phyloP scores from a whole-genome alignment of 2,113 vertebrate genomes.

The Neolamprologus variostigma region DNA sequence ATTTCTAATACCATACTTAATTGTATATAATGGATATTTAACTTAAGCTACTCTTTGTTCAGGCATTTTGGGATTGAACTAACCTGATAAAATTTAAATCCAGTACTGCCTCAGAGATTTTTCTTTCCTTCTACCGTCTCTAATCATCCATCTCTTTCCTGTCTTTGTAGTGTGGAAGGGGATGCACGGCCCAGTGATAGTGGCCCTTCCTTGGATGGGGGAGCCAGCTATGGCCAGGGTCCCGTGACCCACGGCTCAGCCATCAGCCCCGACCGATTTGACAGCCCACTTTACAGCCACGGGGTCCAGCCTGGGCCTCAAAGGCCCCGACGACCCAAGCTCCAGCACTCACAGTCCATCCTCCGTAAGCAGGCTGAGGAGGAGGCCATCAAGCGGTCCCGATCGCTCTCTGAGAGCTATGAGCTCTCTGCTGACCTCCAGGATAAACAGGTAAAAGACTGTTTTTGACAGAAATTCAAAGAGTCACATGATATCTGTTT shows the following conservation, averaged over 20 bases:
- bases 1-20: background rate
- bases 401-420: constrained; percentile 97
- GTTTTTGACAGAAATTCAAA: background rate
- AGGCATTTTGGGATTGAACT: background rate
- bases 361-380: constrained; percentile 96
- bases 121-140: background rate
- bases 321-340: constrained; percentile 84
- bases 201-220: constrained; percentile 81
- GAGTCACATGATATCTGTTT: background rate
- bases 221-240: constrained; percentile 78
- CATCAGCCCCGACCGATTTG: constrained; percentile 87
- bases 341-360: constrained; percentile 94
- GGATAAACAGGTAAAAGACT: constrained; percentile 90
- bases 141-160: background rate
- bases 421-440: constrained; percentile 98
- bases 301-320: constrained; percentile 80
- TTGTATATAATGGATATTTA: background rate
- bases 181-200: constrained; percentile 85
- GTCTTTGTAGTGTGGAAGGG: constrained; percentile 84
- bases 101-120: background rate
- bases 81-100: background rate
- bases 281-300: constrained; percentile 77
- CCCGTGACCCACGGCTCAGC: constrained; percentile 82
- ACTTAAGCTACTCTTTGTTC: background rate
- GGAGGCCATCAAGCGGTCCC: constrained; percentile 93